phyloP scores from a whole-genome alignment of 1,140 invertebrate genomes.

The Euglossa dilemma region DNA sequence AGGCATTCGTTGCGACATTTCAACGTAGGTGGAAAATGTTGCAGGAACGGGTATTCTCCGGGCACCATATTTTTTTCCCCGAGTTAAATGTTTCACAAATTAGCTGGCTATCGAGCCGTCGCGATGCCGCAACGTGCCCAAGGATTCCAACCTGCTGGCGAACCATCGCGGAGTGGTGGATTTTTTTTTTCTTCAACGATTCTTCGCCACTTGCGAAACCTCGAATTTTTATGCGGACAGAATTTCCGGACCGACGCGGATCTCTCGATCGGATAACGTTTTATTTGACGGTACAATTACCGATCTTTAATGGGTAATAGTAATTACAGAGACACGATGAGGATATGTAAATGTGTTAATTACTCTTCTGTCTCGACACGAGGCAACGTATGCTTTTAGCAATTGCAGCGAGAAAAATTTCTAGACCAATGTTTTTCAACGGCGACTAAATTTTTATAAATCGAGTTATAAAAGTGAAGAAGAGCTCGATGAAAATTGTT shows the following conservation, averaged over 20 bases:
- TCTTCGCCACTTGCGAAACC: neutral
- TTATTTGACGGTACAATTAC: no score
- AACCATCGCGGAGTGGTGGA: neutral
- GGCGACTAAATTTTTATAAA: no score
- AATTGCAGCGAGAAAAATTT: no score
- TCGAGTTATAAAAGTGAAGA: no score
- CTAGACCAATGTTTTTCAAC: no score
- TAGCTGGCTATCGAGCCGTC: neutral
- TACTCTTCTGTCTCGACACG: no score
- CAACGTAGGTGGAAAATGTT: conserved; percentile 45
- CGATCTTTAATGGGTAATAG: no score
- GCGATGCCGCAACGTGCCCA: neutral
- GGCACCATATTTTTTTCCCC: neutral
- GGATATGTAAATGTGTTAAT: no score
- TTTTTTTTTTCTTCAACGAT: neutral
- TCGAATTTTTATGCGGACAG: neutral
- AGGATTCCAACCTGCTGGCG: neutral
- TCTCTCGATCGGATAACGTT: no score
- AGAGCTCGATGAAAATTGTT: no score
- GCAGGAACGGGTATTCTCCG: neutral
- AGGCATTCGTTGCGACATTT: conserved; percentile 30
- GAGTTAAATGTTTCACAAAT: neutral
- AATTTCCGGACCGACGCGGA: neutral
- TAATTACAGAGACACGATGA: no score
- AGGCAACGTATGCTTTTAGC: no score